phyloP scores from a whole-genome alignment of 1,140 invertebrate species.

The Helicoverpa armigera region DNA sequence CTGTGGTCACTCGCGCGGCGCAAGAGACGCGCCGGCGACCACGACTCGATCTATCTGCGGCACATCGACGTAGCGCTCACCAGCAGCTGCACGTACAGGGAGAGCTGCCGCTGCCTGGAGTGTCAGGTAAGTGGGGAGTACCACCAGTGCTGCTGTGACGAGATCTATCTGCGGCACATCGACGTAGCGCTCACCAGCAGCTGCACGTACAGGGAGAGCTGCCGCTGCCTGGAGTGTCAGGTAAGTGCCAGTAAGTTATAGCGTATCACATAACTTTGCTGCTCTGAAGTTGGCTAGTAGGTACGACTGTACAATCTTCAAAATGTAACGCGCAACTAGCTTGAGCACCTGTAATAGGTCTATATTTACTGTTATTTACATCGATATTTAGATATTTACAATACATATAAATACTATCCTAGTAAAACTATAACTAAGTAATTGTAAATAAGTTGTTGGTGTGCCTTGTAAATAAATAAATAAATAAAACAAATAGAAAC shows the following conservation, averaged over 20 bases:
- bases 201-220: conserved; percentile 76
- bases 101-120: conserved; percentile 77
- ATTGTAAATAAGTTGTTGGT: too few relatives aligned
- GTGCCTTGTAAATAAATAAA: too few relatives aligned
- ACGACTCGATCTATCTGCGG: conserved; percentile 64
- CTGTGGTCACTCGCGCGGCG: conserved; percentile 66
- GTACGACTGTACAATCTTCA: too few relatives aligned
- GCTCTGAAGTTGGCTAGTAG: conserved; percentile 13
- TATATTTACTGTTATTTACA: too few relatives aligned
- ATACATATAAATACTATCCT: too few relatives aligned
- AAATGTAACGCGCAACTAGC: too few relatives aligned
- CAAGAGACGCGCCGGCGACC: conserved; percentile 59
- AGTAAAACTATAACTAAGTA: too few relatives aligned
- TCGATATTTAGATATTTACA: too few relatives aligned
- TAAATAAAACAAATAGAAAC: too few relatives aligned
- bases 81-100: conserved; percentile 69
- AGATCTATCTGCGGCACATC: conserved; percentile 68
- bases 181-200: conserved; percentile 62
- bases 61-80: conserved; percentile 67
- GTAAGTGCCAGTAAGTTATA: conserved; percentile 62
- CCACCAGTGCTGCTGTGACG: conserved; percentile 25
- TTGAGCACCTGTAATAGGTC: too few relatives aligned
- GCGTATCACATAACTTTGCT: too few relatives aligned
- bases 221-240: conserved; percentile 79
- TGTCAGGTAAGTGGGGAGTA: conserved; percentile 69